Evolutionary conservation across 2,888 invertebrate genomes (phyloP), one percentile per base, ranked within the genome.

Genomic region (Quadroppia sp.): DNA sequence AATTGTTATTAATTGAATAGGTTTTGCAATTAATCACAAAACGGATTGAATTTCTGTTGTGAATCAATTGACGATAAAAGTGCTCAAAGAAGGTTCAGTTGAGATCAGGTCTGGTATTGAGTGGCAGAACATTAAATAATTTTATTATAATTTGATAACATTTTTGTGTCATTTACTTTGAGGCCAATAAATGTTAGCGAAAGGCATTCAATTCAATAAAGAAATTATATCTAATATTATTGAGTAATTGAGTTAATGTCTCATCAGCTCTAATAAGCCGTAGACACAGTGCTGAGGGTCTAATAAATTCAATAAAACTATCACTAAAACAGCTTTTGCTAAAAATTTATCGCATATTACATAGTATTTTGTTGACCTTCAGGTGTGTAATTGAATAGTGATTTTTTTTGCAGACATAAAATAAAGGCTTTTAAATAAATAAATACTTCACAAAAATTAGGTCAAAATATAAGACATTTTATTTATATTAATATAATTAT

Each of bases 141-240:
- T 53, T 53, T 53, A 50, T 4, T 45, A 17, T 53, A 53, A 53
- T 53, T 53, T 53, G 17, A 53, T 36, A 70, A 42, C 20, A 28
- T 71, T 28, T 71, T 36, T 13, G 45, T 42, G 42, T 72, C 42
- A 45, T 28, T 23, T 53, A 48, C 50, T 72, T 56, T 56, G 56
- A 56, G 20, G 28, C 36, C 20, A 67, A 25, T 32, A 40, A 67
- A 45, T 17, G 36, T 67, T 30, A 40, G 23, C 23, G 23, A 25
- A 53, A 53, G 50, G 17, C 13, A 7, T 36, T 36, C 23, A 53
- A 53, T 53, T 53, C 53, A 53, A 53, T 53, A 53, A 53, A 53
- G 53, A 53, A 53, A 53, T 53, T 53, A 45, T 45, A 45, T 36
- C 36, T 36, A 36, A 50, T 50, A 50, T 53, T 13, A 53, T 53